Evolutionary conservation across 2,888 invertebrate species (phyloP), one percentile per base, ranked within the genome.

Genomic region (Eustalomyia histrio): DNA sequence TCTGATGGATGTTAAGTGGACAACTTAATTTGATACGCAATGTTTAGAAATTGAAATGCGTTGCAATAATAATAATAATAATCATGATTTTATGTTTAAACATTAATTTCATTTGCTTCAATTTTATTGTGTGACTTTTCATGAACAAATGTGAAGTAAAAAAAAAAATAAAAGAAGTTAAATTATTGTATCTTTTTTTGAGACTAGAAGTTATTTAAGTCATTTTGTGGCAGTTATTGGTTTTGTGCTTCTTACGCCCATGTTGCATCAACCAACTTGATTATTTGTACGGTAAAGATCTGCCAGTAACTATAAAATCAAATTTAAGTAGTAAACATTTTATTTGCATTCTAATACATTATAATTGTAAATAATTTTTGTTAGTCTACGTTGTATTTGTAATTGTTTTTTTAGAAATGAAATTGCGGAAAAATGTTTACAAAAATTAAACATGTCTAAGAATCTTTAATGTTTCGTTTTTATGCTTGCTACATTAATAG

Each of bases 11-110:
- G 63, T 68, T 76, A 81, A 81, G 69, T 76, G 76, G 74, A 81
- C 69, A 74, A 74, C 61, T 78, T 81, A 78, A 81, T 81, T 78
- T 78, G 76, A 76, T 76, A 69, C 50, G 73, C 65, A 78, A 57
- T 71, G 50, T 74, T 76, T 65, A 74, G 76, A 76, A 76, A 81
- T 69, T 81, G 74, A 74, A 78, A 74, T 81, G 81, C 69, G 60
- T 81, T 74, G 64, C 61, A 10, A 14, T 39, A 12, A 14, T 39
- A 39, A 39, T 39, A 1, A 39, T 39, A 71, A 72, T 71, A 33
- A 67, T 75, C 57, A n/a, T n/a, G 29, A 55, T 76, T 71, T 39
- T n/a, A n/a, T n/a, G n/a, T n/a, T n/a, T 55, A 69, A 64, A 58
- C 63, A 71, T 71, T 76, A 50, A 76, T 64, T 71, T 76, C 39